Conservation (phyloP, 2,113 vertebrate species). For the Chascanopsetta lugubris region DNA sequence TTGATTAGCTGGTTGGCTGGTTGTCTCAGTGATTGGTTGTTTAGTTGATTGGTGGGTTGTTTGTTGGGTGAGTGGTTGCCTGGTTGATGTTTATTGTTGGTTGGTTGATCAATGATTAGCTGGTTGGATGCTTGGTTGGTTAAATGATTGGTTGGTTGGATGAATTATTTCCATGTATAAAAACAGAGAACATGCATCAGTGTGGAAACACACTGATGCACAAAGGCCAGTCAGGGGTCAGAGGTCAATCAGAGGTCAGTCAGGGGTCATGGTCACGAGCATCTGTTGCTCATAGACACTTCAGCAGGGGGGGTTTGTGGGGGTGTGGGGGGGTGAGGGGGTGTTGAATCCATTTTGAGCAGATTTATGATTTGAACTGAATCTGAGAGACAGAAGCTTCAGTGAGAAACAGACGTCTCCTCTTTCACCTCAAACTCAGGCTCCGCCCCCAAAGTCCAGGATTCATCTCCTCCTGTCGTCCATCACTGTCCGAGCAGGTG, state of each 20-base stretch:
- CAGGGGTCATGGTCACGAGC: slow-evolving; percentile 36
- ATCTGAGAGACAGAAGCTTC: slow-evolving; percentile 55
- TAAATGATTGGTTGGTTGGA: too few relatives aligned
- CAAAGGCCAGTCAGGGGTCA: slow-evolving; percentile 24
- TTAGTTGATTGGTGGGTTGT: too few relatives aligned
- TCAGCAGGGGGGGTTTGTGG: slow-evolving; percentile 3
- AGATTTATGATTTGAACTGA: slow-evolving; percentile 57
- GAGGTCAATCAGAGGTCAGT: slow-evolving; percentile 21
- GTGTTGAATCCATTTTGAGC: slow-evolving; percentile 55
- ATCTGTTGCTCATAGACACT: slow-evolving; percentile 8
- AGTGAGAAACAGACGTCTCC: slow-evolving; percentile 55
- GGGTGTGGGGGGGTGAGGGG: slow-evolving; percentile 1
- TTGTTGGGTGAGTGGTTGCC: too few relatives aligned
- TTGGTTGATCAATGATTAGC: too few relatives aligned
- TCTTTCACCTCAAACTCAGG: slow-evolving; percentile 43
- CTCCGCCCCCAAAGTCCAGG: slow-evolving; percentile 7
- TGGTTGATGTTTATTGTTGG: too few relatives aligned
- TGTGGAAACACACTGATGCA: neutral
- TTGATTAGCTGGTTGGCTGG: too few relatives aligned
- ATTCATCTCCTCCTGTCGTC: slow-evolving; percentile 33
- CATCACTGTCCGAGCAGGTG: slow-evolving; percentile 66
- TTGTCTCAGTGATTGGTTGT: too few relatives aligned
- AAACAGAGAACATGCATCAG: too few relatives aligned
- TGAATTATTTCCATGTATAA: neutral
- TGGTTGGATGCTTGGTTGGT: too few relatives aligned